Base-by-base conservation (phyloP, 2,113 vertebrate species). In the Poeciliopsis retropinna region DNA sequence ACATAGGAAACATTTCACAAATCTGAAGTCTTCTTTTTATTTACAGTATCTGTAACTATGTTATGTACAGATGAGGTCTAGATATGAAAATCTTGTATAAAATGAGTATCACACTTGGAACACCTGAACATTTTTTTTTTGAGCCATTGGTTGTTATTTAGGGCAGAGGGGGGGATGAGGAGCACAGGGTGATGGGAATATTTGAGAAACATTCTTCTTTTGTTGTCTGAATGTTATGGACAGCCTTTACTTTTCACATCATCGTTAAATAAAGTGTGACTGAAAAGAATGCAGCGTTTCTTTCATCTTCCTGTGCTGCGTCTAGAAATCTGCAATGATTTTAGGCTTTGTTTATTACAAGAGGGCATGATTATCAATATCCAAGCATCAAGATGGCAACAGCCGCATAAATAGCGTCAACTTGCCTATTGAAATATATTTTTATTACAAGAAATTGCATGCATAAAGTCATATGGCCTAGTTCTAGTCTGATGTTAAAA, bases 41-140 rank as follows among this genome's bases (percentile, higher is more conserved):
- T 94, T 93, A 94, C 91, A 94, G 91, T 94, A 92, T 94, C 92
- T 94, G 93, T 94, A 93, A 94, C 91, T 88, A 92, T 93, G 92
- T 93, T 91, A 91, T 94, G 92, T 94, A 94, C 84, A 92, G 88
- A 92, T 91, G 88, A 91, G 85, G 78, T 92, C 91, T 92, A 89
- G 83, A 86, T 90, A 92, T 91, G 82, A 91, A 91, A 82, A 91
- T 88, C 87, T 90, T 92, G 90, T 94, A 91, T 91, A 92, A 92
- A 91, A 92, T 91, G 86, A 91, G 88, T 92, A 93, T 93, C 88
- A 91, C 92, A 91, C 87, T 89, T 84, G 81, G 86, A 89, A 88
- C 92, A 93, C 91, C 80, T 90, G 81, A 82, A 84, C 82, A 83
- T 93, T 90, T 91, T 89, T 93, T 90, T 91, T 89, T 90, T 86